A percentile compares a stretch with the other conserved stretches of the same genome.
These are phyloP conservation scores for Cerceris rybyensis DNA, from an alignment of 2,888 invertebrate genomes.

Conservation along the genomic window DNA sequence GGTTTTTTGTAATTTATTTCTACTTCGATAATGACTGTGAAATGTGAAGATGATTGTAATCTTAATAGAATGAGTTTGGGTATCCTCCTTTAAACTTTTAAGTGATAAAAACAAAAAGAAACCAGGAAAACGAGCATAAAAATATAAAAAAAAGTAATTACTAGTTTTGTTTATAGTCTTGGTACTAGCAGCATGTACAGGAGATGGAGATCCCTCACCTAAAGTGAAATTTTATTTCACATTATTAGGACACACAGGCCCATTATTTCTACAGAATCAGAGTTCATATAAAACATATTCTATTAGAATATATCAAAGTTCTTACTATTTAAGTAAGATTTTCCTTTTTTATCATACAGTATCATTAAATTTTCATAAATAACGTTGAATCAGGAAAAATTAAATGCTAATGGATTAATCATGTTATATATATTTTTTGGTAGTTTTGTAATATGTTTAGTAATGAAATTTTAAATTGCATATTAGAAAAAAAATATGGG, in stretches of 20 bases:
- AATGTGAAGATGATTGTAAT: background rate
- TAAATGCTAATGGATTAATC: constrained; percentile 15
- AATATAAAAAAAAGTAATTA: constrained; percentile 77
- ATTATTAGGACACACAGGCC: constrained; percentile 50
- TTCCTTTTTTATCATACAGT: background rate
- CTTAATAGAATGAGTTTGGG: background rate
- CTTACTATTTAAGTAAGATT: background rate
- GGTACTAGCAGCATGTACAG: constrained; percentile 75
- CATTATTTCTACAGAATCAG: constrained; percentile 8
- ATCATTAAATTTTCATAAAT: constrained; percentile 5
- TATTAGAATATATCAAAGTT: background rate
- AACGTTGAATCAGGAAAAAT: constrained; percentile 18
- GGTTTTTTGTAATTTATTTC: too few relatives aligned
- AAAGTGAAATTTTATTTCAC: constrained; percentile 67
- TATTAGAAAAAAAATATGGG: constrained; percentile 36
- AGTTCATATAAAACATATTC: background rate
- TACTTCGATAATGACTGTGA: background rate
- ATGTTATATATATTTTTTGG: constrained; percentile 8
- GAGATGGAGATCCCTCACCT: constrained; percentile 77
- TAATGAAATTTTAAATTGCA: constrained; percentile 21
- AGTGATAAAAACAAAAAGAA: constrained; percentile 32
- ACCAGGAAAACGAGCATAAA: constrained; percentile 53
- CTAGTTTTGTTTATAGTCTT: constrained; percentile 77
- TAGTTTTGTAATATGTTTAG: constrained; percentile 5
- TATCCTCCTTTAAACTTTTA: constrained; percentile 32